phyloP scores from a whole-genome alignment of 2,888 invertebrate genomes.

The Hyles lineata region DNA sequence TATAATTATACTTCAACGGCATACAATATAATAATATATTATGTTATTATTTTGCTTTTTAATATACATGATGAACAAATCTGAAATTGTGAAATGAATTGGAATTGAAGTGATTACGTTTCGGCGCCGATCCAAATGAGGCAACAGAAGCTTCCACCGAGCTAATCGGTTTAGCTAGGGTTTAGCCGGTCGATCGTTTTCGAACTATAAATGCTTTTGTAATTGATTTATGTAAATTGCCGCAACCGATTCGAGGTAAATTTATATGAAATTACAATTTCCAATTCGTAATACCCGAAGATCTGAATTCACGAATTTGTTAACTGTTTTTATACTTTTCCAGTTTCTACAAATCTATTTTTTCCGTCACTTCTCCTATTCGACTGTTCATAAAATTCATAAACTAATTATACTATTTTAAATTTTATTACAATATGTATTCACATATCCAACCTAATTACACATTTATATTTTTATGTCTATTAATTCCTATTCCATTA shows the following conservation, averaged over 20 bases:
- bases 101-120: conserved; percentile 13
- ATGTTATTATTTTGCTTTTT: not conserved
- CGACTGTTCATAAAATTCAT: no score
- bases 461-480: no score
- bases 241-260: not conserved
- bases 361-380: no score
- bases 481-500: no score
- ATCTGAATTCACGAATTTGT: no score
- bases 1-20: not conserved
- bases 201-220: conserved; percentile 28
- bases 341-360: no score
- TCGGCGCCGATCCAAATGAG: not conserved
- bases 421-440: no score
- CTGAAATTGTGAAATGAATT: conserved; percentile 1
- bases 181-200: not conserved
- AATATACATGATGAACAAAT: not conserved
- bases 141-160: conserved; percentile 3
- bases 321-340: no score
- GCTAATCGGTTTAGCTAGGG: conserved; percentile 53
- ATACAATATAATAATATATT: not conserved
- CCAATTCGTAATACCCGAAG: not conserved
- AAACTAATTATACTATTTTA: no score
- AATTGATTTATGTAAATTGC: conserved; percentile 13
- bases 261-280: not conserved
- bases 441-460: no score